phyloP scores from a whole-genome alignment of 2,797 vertebrate species.

The Pipistrellus pipistrellus region DNA sequence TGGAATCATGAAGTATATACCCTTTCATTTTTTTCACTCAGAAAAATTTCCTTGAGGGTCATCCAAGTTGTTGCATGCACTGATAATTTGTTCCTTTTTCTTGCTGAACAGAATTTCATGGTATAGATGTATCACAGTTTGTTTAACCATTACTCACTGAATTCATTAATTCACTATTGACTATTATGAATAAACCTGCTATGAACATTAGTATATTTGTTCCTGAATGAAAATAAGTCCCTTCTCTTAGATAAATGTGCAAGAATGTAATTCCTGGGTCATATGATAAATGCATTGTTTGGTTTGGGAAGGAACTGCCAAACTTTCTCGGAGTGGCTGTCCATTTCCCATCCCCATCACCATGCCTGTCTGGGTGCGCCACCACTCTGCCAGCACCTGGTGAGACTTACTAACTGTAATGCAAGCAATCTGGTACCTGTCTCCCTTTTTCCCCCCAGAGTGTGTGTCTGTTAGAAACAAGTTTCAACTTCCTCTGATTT shows the following conservation, averaged over 20 bases:
- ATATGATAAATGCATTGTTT: background rate
- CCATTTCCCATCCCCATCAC: too few species aligned
- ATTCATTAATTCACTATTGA: background rate
- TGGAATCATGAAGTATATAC: background rate
- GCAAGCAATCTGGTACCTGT: background rate
- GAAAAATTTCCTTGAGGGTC: background rate
- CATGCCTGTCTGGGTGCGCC: fast-evolving
- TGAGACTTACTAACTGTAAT: background rate
- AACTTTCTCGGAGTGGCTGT: background rate
- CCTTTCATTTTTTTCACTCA: background rate
- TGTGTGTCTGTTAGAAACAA: background rate
- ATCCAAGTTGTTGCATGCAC: background rate
- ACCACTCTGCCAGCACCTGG: background rate
- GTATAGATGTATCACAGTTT: background rate
- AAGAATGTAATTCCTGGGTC: background rate
- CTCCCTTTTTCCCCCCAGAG: too few species aligned
- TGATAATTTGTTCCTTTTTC: background rate
- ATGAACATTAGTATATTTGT: background rate
- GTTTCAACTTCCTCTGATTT: background rate
- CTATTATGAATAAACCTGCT: background rate
- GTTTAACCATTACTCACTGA: background rate
- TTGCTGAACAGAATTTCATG: background rate
- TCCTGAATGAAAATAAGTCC: background rate
- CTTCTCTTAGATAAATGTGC: background rate
- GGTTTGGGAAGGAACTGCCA: background rate